Base-by-base conservation (phyloP, 2,113 vertebrate species). In the Lycaon pictus region DNA sequence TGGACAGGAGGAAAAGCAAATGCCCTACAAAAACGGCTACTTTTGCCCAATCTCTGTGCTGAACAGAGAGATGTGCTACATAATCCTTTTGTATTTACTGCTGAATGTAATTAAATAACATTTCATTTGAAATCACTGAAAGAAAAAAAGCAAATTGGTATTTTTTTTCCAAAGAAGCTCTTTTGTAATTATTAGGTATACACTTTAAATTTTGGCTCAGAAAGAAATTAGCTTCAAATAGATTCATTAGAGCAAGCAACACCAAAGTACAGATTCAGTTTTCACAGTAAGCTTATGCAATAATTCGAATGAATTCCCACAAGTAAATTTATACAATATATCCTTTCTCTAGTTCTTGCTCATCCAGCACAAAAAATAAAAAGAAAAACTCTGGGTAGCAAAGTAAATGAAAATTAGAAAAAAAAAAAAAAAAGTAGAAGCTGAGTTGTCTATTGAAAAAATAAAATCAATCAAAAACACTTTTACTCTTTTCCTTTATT, bases 251-350 rank as follows among this genome's bases (percentile, higher is more conserved):
- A 94, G 20, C 43, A 93, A 88, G 76, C 37, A 92, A 90, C 3
- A 72, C 12, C 32, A 92, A 65, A 95, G 37, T 48, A 95, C 58
- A 37, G 15, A 69, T 16, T 95, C 35, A 32, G 35, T 56, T 93
- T 87, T 81, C 56, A 87, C 10, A 60, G 9, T 91, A 83, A 96
- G 20, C 19, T 93, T 82, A 77, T 27, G 8, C 11, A 53, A 87
- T 58, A 37, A 94, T 63, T 85, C 89, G 58, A 90, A 80, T 71
- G 27, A 95, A 76, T 55, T 94, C 35, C 80, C 53, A 71, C 86
- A 77, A 97, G 87, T 37, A 72, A 88, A 90, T 55, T 37, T 58
- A 92, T 35, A 5, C 58, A 95, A 23, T 67, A 95, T 96, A 88
- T 67, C 29, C 32, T 91, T 95, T 86, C 32, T 93, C 53, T 11